A percentile compares a stretch with the other conserved stretches of the same genome.
These are phyloP conservation scores for Calidris pugnax DNA, from an alignment of 2,113 vertebrate species.

Conservation along the genomic window DNA sequence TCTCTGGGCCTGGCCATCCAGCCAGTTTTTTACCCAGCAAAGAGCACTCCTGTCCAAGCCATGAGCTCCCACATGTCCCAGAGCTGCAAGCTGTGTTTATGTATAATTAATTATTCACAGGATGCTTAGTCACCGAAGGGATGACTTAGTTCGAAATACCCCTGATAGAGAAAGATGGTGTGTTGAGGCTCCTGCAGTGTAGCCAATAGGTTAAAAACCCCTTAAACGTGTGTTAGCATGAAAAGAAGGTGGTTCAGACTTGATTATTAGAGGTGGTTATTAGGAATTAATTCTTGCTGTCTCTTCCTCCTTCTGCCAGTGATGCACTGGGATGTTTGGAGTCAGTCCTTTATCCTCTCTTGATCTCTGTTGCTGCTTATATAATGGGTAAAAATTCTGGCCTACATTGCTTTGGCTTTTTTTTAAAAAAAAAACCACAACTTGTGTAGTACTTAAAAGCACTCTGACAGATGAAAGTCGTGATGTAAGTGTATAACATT, in stretches of 20 bases:
- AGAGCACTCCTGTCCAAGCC: neutral
- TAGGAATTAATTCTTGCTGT: neutral
- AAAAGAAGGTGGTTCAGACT: neutral
- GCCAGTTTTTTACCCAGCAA: neutral
- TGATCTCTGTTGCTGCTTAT: conserved; percentile 1
- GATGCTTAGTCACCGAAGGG: neutral
- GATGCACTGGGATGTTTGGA: neutral
- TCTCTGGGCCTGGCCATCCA: neutral
- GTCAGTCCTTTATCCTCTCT: neutral
- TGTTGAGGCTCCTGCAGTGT: neutral
- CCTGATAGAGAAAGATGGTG: neutral
- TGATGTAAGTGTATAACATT: neutral
- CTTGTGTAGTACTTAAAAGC: neutral
- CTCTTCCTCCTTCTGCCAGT: neutral
- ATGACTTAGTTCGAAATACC: neutral
- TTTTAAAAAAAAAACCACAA: neutral
- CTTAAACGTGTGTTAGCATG: neutral
- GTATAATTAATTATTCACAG: neutral
- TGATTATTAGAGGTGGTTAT: neutral
- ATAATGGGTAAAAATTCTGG: neutral
- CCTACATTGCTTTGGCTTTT: neutral
- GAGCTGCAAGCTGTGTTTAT: neutral
- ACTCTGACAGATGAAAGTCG: neutral
- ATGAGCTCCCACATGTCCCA: neutral
- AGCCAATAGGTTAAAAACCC: neutral